A percentile compares a stretch with the other conserved stretches of the same genome.
phyloP scores from a whole-genome alignment of 2,888 invertebrate genomes.

The Caenorhabditis virilis region DNA sequence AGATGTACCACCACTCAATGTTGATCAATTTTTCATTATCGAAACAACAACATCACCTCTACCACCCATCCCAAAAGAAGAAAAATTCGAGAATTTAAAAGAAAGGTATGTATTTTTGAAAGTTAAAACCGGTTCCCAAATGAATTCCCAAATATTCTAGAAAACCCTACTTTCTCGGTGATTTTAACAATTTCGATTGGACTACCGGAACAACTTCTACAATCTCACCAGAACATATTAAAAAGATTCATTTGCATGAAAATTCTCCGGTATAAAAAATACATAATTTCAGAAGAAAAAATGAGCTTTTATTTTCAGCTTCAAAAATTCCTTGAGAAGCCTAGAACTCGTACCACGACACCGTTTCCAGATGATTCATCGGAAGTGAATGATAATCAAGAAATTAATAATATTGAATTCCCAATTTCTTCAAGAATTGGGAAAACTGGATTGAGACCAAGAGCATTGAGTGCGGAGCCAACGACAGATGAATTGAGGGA shows the following conservation, averaged over 20 bases:
- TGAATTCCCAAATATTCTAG: no score
- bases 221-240: constrained; percentile 15
- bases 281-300: no score
- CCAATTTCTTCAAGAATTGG: constrained; percentile 46
- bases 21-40: constrained; percentile 31
- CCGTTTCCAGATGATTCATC: constrained; percentile 16
- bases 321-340: no score
- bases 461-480: constrained; percentile 33
- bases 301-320: no score
- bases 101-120: constrained; percentile 9
- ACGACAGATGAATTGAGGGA: constrained; percentile 32
- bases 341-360: no score
- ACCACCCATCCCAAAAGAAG: constrained; percentile 7
- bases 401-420: constrained; percentile 43
- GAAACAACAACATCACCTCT: constrained; percentile 19
- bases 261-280: no score
- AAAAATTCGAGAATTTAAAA: constrained; percentile 32
- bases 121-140: not conserved
- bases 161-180: constrained; percentile 27
- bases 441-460: constrained; percentile 15
- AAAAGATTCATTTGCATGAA: constrained; percentile 33
- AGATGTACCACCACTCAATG: constrained; percentile 17
- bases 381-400: constrained; percentile 18
- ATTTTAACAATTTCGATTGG: constrained; percentile 10
- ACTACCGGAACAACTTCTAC: not conserved